Evolutionary conservation across 2,113 vertebrate species (phyloP).

Genomic region (Cryptomyrus ogoouensis): DNA sequence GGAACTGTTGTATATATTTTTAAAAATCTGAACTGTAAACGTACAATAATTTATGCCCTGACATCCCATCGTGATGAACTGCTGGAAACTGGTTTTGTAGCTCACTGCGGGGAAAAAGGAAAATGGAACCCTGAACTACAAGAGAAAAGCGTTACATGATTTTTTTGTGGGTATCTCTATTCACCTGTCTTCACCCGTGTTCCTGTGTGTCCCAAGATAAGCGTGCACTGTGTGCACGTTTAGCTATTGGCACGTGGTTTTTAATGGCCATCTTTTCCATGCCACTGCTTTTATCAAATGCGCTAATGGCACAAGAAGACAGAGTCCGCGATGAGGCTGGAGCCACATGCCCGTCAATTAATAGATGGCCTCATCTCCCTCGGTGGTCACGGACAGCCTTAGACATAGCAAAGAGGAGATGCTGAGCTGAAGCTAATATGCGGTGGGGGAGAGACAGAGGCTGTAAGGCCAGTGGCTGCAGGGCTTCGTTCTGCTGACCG

Average conservation of each 20-base stretch:
- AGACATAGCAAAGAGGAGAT: slow-evolving; percentile 54
- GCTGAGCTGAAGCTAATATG: slow-evolving; percentile 48
- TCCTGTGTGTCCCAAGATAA: neutral
- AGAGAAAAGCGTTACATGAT: neutral
- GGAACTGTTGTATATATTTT: neutral
- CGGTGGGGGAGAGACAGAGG: slow-evolving; percentile 13
- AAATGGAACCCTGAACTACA: neutral
- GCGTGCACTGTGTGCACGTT: neutral
- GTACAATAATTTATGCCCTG: neutral
- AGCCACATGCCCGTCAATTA: neutral
- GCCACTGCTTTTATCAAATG: neutral
- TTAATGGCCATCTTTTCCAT: slow-evolving; percentile 34
- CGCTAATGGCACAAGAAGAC: neutral
- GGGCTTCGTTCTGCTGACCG: neutral
- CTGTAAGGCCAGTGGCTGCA: neutral
- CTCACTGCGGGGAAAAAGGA: neutral
- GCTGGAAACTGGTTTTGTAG: neutral
- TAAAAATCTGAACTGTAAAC: neutral
- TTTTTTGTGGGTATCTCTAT: neutral
- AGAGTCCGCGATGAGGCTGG: neutral
- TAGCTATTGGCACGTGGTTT: slow-evolving; percentile 26
- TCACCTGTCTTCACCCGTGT: neutral
- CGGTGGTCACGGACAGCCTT: slow-evolving; percentile 34
- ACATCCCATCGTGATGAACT: neutral
- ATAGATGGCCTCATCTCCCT: neutral